A percentile compares a stretch with the other conserved stretches of the same genome.
Conservation (phyloP, 2,888 invertebrate genomes). For the Aphidius colemani region DNA sequence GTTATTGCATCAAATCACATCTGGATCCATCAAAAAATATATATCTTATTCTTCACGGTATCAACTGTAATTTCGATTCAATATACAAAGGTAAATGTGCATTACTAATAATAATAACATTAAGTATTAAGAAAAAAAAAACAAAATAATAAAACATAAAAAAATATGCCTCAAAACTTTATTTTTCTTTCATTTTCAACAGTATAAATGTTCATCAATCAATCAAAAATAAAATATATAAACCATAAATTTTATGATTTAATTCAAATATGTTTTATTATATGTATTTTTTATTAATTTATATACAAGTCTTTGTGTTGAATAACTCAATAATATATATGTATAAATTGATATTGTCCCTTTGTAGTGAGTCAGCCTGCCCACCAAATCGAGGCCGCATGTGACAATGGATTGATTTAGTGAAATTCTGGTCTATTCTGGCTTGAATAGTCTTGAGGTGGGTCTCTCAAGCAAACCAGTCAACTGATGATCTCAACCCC, state of each 20-base stretch:
- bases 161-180: neutral
- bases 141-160: conserved; percentile 8
- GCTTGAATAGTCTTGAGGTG: conserved; percentile 11
- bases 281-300: no score
- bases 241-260: neutral
- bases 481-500: conserved; percentile 12
- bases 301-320: no score
- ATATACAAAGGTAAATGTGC: conserved; percentile 17
- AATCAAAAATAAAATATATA: neutral
- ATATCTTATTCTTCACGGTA: conserved; percentile 32
- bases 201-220: no score
- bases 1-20: conserved; percentile 51
- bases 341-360: conserved; percentile 17
- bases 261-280: neutral
- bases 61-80: conserved; percentile 51
- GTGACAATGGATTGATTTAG: conserved; percentile 54
- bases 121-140: neutral
- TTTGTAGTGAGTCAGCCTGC: conserved; percentile 51
- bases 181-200: neutral
- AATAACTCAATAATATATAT: no score
- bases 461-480: neutral
- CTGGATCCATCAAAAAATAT: neutral
- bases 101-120: neutral
- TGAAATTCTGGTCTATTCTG: conserved; percentile 42
- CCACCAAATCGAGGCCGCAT: conserved; percentile 46